Conservation (phyloP, 2,888 invertebrate species). For the Acronicta aceris region DNA sequence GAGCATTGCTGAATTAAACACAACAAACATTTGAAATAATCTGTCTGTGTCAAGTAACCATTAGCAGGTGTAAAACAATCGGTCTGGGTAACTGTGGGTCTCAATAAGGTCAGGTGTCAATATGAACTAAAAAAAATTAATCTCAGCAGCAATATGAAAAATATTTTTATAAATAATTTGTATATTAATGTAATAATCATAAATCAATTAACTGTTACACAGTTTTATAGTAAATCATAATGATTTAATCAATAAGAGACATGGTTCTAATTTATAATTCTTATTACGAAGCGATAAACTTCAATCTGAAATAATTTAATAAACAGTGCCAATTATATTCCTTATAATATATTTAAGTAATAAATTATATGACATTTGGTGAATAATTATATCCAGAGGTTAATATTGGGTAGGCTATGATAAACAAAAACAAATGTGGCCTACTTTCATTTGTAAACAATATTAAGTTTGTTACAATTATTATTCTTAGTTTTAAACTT, state of each 20-base stretch:
- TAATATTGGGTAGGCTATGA: not conserved
- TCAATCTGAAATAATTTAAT: slow-evolving; percentile 6
- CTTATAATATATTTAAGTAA: not conserved
- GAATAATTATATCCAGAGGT: slow-evolving; percentile 1
- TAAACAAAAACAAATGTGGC: slow-evolving; percentile 7
- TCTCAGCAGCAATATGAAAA: no score
- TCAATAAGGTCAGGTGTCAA: no score
- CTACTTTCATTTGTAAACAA: slow-evolving; percentile 6
- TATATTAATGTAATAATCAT: no score
- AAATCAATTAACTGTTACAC: slow-evolving; percentile 6
- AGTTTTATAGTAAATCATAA: slow-evolving; percentile 1
- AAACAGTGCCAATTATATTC: not conserved
- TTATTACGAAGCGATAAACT: slow-evolving; percentile 8
- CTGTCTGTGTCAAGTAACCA: no score
- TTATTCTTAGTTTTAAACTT: no score
- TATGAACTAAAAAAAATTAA: no score
- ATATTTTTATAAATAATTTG: no score
- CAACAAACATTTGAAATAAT: no score
- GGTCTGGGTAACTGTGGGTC: no score
- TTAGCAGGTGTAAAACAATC: not conserved
- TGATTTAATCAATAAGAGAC: slow-evolving; percentile 1
- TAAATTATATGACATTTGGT: not conserved
- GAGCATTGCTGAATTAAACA: no score
- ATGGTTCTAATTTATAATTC: slow-evolving; percentile 5
- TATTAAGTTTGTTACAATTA: not conserved